Base-by-base conservation (phyloP, 2,888 invertebrate species). In the Drosophila meridionalis region DNA sequence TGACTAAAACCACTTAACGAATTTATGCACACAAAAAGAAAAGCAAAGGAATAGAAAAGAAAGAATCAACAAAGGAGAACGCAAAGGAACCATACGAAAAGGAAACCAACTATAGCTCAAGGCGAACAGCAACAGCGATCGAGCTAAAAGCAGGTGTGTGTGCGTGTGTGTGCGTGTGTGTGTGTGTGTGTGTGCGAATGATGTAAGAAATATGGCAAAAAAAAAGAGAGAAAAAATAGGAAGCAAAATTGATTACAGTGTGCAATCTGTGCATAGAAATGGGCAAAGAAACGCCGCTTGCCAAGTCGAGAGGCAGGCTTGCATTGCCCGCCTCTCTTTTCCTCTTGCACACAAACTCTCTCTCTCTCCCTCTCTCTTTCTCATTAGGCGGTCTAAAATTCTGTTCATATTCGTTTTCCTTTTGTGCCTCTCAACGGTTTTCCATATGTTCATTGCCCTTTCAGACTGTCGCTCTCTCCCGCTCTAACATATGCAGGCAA, bases 1-100 rank as follows among this genome's bases (percentile, higher is more conserved):
- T 84, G 84, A 84, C 88, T 83, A 76, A 83, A 74, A 65, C 72
- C 78, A 74, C 62, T 45, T 45, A 65, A 75, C 55, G 66, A 84
- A 82, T 56, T 75, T 72, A 67, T 45, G 65, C 73, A 53, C 5
- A 38, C 7, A 53, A 1, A 45, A 45, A 45, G 26, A 11, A 20
- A 45, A 26, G 26, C 5, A 47, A 12, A 47, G 14, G 34, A 32
- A 50, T 20, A 50, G 28, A 56, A 42, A 20, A 40, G 70, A 65
- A 67, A 78, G 59, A 65, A 48, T 42, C 20, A 42, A 12, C 60
- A 70, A 73, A 61, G 20, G 32, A 69, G 65, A 76, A 50, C 56
- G 65, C 61, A 57, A 45, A 58, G 47, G 57, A 47, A 57, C 20
- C 53, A n/a, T 42, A 43, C 60, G 12, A 43, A 57, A 60, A 77